A percentile compares a stretch with the other conserved stretches of the same genome.
These are phyloP conservation scores for Dendrolimus houi DNA, from an alignment of 2,888 invertebrate species.

Conservation along the genomic window DNA sequence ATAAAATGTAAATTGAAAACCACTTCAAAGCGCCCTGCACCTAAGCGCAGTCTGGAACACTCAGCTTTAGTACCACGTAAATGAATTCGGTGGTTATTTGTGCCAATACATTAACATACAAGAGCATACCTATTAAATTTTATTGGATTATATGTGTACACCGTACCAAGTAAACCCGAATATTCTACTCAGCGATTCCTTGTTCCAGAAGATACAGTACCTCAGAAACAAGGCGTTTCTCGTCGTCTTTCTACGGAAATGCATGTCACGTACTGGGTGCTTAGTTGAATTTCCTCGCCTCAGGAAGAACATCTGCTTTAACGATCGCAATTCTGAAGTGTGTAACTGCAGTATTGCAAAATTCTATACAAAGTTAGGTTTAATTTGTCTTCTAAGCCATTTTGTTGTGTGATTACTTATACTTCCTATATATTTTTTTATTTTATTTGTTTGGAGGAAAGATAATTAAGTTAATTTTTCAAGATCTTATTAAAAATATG, in stretches of 20 bases:
- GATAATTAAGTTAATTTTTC: too few relatives aligned
- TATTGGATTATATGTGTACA: too few relatives aligned
- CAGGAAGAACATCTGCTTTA: not conserved
- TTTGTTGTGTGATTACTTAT: too few relatives aligned
- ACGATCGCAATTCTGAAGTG: not conserved
- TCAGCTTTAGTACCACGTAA: slow-evolving; percentile 15
- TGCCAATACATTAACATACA: slow-evolving; percentile 14
- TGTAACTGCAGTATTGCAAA: not conserved
- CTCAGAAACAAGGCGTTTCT: too few relatives aligned
- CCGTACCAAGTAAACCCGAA: too few relatives aligned
- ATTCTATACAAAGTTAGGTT: not conserved
- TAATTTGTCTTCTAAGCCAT: too few relatives aligned
- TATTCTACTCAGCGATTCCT: too few relatives aligned
- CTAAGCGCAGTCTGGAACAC: slow-evolving; percentile 8
- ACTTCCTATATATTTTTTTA: too few relatives aligned
- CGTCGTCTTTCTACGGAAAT: not conserved
- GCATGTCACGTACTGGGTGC: not conserved
- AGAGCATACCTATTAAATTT: not conserved
- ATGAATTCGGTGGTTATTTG: slow-evolving; percentile 30
- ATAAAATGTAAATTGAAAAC: slow-evolving; percentile 25
- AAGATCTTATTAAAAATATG: too few relatives aligned
- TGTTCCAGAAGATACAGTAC: too few relatives aligned
- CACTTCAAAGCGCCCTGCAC: slow-evolving; percentile 17
- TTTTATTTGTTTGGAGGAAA: too few relatives aligned
- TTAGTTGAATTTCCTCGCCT: not conserved